A percentile compares a stretch with the other conserved stretches of the same genome.
phyloP scores from a whole-genome alignment of 2,797 vertebrate genomes.

The Chelon labrosus region DNA sequence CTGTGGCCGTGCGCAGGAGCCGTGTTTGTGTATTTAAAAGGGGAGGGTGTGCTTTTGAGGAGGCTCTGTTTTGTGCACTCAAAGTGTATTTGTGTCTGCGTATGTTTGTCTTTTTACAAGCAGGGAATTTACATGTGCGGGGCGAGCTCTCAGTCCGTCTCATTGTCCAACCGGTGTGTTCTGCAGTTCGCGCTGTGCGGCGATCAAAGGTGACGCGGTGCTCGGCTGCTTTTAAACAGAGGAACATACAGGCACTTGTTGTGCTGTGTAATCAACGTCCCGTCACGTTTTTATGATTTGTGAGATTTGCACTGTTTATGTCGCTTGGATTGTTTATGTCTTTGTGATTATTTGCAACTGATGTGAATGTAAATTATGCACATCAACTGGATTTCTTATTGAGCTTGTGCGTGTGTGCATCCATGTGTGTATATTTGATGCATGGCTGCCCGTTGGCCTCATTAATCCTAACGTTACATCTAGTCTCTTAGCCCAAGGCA shows the following conservation, averaged over 20 bases:
- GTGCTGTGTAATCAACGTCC: conserved; percentile 32
- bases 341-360: conserved; percentile 59
- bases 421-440: conserved; percentile 48
- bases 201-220: conserved; percentile 67
- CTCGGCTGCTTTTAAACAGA: conserved; percentile 49
- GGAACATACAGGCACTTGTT: conserved; percentile 43
- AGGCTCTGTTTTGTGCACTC: conserved; percentile 27
- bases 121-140: conserved; percentile 4
- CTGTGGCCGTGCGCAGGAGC: conserved; percentile 44
- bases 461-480: conserved; percentile 53
- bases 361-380: conserved; percentile 45
- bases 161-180: conserved; percentile 53
- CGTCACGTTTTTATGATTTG: conserved; percentile 19
- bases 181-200: conserved; percentile 48
- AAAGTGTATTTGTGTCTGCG: neutral
- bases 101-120: conserved; percentile 45
- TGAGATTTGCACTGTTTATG: conserved; percentile 40
- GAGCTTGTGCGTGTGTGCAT: conserved; percentile 36
- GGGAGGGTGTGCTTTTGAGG: conserved; percentile 3
- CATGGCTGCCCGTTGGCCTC: conserved; percentile 52
- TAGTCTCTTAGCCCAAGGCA: conserved; percentile 11
- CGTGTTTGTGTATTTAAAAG: conserved; percentile 35
- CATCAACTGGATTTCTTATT: conserved; percentile 41
- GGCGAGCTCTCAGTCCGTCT: conserved; percentile 44
- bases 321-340: conserved; percentile 52